phyloP scores from a whole-genome alignment of 2,113 vertebrate genomes.

The Microcebus griseorufus region DNA sequence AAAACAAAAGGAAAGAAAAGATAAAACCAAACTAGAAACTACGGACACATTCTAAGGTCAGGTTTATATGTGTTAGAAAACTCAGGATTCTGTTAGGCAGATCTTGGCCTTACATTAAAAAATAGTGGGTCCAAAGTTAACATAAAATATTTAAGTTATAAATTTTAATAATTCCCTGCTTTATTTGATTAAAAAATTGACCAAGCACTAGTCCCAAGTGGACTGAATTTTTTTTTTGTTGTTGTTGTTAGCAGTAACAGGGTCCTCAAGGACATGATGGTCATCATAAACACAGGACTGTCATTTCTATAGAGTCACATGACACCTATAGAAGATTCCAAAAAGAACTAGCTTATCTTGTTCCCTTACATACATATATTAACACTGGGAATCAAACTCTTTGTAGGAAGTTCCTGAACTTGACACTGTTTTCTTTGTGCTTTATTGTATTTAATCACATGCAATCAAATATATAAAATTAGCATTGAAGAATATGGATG shows the following conservation, averaged over 20 bases:
- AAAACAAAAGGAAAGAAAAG: background rate
- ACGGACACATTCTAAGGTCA: background rate
- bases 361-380: background rate
- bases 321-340: background rate
- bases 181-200: background rate
- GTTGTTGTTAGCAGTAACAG: background rate
- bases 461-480: background rate
- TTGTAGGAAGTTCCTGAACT: background rate
- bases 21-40: background rate
- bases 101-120: background rate
- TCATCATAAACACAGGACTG: rapidly evolving
- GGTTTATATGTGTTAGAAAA: background rate
- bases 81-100: background rate
- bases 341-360: background rate
- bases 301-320: rapidly evolving
- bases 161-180: background rate
- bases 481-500: background rate
- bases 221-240: background rate
- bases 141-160: background rate
- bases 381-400: background rate
- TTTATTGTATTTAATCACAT: background rate
- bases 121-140: background rate
- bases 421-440: background rate
- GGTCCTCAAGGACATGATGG: background rate
- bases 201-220: background rate